Evolutionary conservation across 2,797 vertebrate species (phyloP).

Genomic region (Oreortyx pictus): DNA sequence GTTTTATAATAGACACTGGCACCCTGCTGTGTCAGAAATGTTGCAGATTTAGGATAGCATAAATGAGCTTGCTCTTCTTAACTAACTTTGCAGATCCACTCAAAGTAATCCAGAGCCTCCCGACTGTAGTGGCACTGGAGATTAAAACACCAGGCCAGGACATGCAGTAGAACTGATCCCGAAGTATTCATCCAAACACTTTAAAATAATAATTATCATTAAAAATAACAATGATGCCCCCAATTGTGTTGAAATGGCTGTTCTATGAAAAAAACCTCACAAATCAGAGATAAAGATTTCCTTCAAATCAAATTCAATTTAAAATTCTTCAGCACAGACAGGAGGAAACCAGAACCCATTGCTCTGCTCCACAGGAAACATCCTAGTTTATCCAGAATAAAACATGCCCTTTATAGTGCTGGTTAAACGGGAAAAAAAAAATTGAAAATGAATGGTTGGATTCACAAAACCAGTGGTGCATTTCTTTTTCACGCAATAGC

Average conservation of each 20-base stretch:
- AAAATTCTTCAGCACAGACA: constrained; percentile 27
- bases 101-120: background rate
- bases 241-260: background rate
- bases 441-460: constrained; percentile 22
- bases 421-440: background rate
- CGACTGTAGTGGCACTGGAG: background rate
- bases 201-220: background rate
- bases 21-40: background rate
- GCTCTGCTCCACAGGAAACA: constrained; percentile 22
- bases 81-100: background rate
- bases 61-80: background rate
- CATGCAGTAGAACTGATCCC: background rate
- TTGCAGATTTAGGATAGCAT: background rate
- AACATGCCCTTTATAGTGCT: background rate
- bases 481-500: constrained; percentile 25
- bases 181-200: background rate
- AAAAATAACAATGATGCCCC: background rate
- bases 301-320: background rate
- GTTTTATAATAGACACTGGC: background rate
- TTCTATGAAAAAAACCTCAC: background rate
- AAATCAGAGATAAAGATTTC: background rate
- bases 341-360: background rate
- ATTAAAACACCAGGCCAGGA: background rate
- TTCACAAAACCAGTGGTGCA: constrained; percentile 46
- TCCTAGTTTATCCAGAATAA: constrained; percentile 4